A percentile compares a stretch with the other conserved stretches of the same genome.
These are phyloP conservation scores for Muricea muricata DNA, from an alignment of 92 coral and sea anemone genomes.

Conservation along the genomic window DNA sequence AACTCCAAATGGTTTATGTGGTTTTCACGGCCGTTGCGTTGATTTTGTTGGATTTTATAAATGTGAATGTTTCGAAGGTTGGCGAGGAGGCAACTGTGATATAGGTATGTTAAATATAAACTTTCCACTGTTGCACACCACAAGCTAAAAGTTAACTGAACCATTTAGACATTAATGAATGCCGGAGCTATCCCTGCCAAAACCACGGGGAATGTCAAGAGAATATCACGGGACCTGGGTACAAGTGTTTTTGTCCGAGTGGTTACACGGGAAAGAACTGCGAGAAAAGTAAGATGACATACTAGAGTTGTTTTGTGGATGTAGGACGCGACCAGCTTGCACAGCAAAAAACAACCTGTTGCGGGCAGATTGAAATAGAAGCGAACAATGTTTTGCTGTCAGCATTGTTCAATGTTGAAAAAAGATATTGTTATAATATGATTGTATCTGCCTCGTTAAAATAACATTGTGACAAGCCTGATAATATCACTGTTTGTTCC, in stretches of 20 bases:
- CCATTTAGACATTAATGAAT: conserved; percentile 8
- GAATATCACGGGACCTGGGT: not conserved
- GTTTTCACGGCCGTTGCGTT: conserved; percentile 79
- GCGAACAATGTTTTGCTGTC: too few relatives aligned
- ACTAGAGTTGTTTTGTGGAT: not conserved
- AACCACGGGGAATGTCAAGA: not conserved
- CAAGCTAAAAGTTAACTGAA: too few relatives aligned
- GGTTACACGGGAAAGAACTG: conserved; percentile 7
- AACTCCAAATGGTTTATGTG: conserved; percentile 81
- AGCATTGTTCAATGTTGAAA: too few relatives aligned
- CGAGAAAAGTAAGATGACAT: not conserved
- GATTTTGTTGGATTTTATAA: conserved; percentile 68
- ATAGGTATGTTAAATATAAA: conserved; percentile 14
- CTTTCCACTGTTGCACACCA: too few relatives aligned
- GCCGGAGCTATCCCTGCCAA: not conserved
- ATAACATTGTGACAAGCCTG: too few relatives aligned
- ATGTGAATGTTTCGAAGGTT: conserved; percentile 82
- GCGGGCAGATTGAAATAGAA: too few relatives aligned
- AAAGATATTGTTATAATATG: too few relatives aligned
- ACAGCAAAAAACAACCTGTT: too few relatives aligned
- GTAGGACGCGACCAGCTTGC: too few relatives aligned
- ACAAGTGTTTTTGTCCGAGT: conserved; percentile 1
- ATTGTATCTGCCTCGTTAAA: too few relatives aligned
- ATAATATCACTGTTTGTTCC: too few relatives aligned
- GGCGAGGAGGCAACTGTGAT: conserved; percentile 81